Evolutionary conservation across 2,888 invertebrate species (phyloP).

Genomic region (Dichetophora obliterata): DNA sequence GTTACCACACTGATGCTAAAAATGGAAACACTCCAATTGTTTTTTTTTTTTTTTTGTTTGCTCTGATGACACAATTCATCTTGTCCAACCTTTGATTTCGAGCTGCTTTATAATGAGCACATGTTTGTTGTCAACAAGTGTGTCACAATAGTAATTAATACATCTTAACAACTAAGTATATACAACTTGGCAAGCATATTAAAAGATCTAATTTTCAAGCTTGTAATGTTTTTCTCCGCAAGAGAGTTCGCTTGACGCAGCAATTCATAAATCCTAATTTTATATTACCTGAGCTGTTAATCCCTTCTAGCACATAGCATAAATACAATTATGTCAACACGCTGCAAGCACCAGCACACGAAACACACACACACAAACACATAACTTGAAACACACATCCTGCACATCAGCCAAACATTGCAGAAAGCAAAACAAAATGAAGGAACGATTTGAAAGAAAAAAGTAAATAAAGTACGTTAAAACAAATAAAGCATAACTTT

Average conservation of each 20-base stretch:
- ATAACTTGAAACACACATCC: constrained; percentile 42
- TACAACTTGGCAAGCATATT: too few species aligned
- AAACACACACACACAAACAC: background rate
- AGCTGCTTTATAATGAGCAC: too few species aligned
- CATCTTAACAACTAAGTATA: too few species aligned
- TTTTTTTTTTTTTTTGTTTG: too few species aligned
- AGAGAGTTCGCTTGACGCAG: constrained; percentile 18
- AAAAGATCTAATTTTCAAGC: background rate
- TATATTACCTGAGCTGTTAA: constrained; percentile 30
- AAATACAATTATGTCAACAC: constrained; percentile 33
- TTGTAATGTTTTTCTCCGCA: background rate
- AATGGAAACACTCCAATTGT: too few species aligned
- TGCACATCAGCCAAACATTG: constrained; percentile 36
- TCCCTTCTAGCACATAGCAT: constrained; percentile 22
- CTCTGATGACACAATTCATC: too few species aligned
- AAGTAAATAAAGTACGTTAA: background rate
- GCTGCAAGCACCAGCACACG: background rate
- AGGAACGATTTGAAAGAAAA: background rate
- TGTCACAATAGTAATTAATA: too few species aligned
- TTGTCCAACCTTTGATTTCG: too few species aligned
- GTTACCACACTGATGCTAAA: too few species aligned
- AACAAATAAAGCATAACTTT: background rate
- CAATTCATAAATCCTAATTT: constrained; percentile 23
- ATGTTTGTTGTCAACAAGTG: too few species aligned
- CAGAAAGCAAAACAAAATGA: constrained; percentile 1